These are phyloP conservation scores for Danio albolineatus DNA, from an alignment of 2,797 vertebrate genomes.

Conservation along the genomic window DNA sequence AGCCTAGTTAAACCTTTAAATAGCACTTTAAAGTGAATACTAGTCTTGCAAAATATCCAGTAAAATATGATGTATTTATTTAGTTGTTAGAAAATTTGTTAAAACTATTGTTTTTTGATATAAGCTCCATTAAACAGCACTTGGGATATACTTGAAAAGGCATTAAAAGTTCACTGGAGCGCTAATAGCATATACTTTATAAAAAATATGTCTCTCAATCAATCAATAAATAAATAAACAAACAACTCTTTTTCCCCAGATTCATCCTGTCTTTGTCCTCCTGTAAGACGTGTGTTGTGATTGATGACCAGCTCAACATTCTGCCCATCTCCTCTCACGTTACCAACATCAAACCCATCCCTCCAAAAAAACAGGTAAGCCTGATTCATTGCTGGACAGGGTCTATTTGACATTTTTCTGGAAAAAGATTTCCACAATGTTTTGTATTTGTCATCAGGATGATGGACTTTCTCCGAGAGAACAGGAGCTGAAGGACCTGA, in stretches of 20 bases:
- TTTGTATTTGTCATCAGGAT: conserved; percentile 74
- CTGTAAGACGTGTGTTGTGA: conserved; percentile 93
- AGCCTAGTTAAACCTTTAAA: no score
- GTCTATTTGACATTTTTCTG: background rate
- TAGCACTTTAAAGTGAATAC: no score
- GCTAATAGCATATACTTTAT: no score
- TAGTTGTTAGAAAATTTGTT: no score
- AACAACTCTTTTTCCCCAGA: conserved; percentile 68
- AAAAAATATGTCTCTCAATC: no score
- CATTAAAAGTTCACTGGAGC: no score
- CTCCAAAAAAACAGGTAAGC: conserved; percentile 87
- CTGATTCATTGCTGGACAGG: background rate
- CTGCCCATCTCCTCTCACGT: conserved; percentile 92
- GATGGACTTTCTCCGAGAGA: conserved; percentile 83
- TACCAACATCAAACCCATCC: conserved; percentile 87
- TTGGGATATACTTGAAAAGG: no score
- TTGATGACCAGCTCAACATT: conserved; percentile 95
- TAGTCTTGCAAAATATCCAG: no score
- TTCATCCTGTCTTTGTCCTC: conserved; percentile 95
- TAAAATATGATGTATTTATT: no score
- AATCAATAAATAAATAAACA: no score
- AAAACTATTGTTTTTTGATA: no score
- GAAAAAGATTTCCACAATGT: background rate
- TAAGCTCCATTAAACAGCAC: no score
- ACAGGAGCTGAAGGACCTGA: conserved; percentile 89